phyloP scores from a whole-genome alignment of 2,888 invertebrate genomes.

The Halictus ligatus region DNA sequence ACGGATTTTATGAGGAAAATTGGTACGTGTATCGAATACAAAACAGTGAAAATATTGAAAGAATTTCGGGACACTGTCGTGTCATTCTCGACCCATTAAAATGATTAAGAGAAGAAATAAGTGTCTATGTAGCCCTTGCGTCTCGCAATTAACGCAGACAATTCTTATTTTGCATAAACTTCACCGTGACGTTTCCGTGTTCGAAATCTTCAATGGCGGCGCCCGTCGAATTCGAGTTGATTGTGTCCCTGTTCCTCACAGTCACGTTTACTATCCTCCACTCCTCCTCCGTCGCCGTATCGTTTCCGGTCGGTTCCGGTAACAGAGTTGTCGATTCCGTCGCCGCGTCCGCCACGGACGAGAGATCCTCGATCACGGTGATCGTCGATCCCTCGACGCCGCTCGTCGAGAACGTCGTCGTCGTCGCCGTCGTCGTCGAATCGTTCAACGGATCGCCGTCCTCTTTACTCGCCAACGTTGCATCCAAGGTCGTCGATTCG shows the following conservation, averaged over 20 bases:
- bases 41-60: background rate
- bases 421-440: slow-evolving; percentile 16
- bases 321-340: slow-evolving; percentile 64
- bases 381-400: slow-evolving; percentile 48
- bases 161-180: background rate
- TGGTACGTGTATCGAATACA: background rate
- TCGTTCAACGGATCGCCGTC: slow-evolving; percentile 39
- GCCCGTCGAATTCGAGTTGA: slow-evolving; percentile 30
- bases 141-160: background rate
- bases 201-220: slow-evolving; percentile 37
- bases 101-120: background rate
- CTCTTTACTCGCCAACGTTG: slow-evolving; percentile 48
- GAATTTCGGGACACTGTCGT: background rate
- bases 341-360: slow-evolving; percentile 47
- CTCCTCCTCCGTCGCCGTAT: slow-evolving; percentile 24
- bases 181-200: slow-evolving; percentile 46
- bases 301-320: slow-evolving; percentile 52
- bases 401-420: slow-evolving; percentile 48
- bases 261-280: slow-evolving; percentile 40
- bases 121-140: background rate
- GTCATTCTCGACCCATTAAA: background rate
- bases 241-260: slow-evolving; percentile 52
- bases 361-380: slow-evolving; percentile 46
- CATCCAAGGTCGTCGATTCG: slow-evolving; percentile 55
- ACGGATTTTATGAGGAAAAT: background rate